Conservation (phyloP, 1,140 invertebrate species). For the Orchesella cincta region DNA sequence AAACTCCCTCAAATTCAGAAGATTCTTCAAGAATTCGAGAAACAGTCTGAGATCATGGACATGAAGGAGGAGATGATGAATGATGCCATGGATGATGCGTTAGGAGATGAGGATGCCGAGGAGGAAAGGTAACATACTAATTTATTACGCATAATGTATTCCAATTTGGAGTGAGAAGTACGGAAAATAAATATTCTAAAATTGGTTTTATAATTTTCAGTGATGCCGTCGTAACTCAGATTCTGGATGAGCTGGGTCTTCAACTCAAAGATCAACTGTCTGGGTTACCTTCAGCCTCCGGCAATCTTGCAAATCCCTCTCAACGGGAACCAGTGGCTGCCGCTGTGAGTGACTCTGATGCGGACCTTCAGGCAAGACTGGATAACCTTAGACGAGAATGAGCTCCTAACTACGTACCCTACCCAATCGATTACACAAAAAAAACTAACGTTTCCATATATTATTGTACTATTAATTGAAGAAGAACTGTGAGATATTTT, state of each 20-base stretch:
- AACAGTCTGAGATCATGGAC: conserved; percentile 99
- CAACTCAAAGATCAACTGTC: conserved; percentile 87
- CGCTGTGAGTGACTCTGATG: conserved; percentile 81
- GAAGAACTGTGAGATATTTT: too few species aligned
- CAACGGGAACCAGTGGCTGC: conserved; percentile 56
- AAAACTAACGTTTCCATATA: too few species aligned
- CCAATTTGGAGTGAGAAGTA: not conserved
- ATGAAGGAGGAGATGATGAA: conserved; percentile 99
- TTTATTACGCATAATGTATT: not conserved
- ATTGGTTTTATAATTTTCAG: conserved; percentile 56
- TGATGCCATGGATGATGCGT: conserved; percentile 98
- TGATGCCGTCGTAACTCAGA: conserved; percentile 87
- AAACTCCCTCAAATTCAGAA: conserved; percentile 99
- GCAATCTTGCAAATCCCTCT: conserved; percentile 53
- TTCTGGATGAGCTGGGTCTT: conserved; percentile 94
- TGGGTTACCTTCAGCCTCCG: conserved; percentile 75
- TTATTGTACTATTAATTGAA: too few species aligned
- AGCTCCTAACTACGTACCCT: too few species aligned
- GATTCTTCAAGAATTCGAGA: conserved; percentile 99
- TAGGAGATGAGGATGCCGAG: conserved; percentile 97
- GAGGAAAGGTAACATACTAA: conserved; percentile 79
- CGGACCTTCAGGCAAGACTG: conserved; percentile 89
- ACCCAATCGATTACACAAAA: too few species aligned
- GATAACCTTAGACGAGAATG: conserved; percentile 90
- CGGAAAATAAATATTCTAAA: conserved; percentile 8